A percentile compares a stretch with the other conserved stretches of the same genome.
Conservation (phyloP, 2,113 vertebrate species). For the Helogale parvula region DNA sequence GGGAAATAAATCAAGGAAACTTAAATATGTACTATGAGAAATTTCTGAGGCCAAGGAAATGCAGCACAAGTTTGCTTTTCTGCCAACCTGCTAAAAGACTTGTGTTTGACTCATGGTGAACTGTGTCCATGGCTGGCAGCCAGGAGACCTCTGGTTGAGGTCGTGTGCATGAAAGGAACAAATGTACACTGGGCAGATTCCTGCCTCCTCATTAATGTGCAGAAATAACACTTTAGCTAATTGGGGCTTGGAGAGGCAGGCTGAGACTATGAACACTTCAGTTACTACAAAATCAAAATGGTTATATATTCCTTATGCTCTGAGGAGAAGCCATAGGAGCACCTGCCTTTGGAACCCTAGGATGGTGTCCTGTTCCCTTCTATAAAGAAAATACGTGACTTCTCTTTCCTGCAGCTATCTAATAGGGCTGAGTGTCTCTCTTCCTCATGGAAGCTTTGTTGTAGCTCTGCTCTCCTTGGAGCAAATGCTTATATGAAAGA, state of each 20-base stretch:
- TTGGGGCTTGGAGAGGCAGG: background rate
- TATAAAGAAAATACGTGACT: background rate
- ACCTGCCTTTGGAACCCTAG: background rate
- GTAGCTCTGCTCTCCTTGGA: background rate
- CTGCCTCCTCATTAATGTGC: constrained; percentile 11
- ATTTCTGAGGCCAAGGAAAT: constrained; percentile 67
- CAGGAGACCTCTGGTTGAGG: constrained; percentile 51
- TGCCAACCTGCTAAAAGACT: constrained; percentile 58
- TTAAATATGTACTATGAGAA: constrained; percentile 53
- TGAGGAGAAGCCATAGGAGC: background rate
- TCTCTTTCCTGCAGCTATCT: background rate
- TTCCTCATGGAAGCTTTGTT: background rate
- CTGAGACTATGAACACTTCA: background rate
- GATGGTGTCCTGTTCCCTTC: background rate
- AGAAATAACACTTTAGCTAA: background rate
- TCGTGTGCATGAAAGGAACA: background rate
- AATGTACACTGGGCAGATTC: background rate
- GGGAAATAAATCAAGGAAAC: constrained; percentile 65
- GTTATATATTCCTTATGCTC: background rate
- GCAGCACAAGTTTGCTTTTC: background rate
- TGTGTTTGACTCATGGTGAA: constrained; percentile 44
- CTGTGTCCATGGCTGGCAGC: constrained; percentile 58
- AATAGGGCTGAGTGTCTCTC: background rate
- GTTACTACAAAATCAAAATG: background rate
- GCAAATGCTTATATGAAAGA: background rate